These are phyloP conservation scores for Zaprionus ornatus DNA, from an alignment of 1,140 invertebrate species.

Conservation along the genomic window DNA sequence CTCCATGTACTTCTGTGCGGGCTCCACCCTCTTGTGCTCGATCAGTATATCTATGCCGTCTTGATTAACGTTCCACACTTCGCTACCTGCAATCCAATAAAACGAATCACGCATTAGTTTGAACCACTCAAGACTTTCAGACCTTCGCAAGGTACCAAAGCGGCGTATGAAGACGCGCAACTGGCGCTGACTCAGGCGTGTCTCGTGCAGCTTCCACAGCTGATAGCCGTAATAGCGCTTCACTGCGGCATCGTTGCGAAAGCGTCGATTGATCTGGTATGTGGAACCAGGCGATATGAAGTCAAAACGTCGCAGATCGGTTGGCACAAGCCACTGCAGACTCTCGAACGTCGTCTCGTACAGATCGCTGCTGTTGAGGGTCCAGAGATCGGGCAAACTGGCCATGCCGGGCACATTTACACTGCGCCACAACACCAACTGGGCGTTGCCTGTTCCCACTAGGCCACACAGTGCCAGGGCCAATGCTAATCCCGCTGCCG, in stretches of 20 bases:
- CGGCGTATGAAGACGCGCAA: conserved; percentile 53
- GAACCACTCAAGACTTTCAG: background rate
- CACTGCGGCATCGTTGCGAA: conserved; percentile 61
- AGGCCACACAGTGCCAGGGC: background rate
- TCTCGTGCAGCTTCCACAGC: conserved; percentile 78
- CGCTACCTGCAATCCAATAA: conserved; percentile 57
- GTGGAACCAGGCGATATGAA: conserved; percentile 69
- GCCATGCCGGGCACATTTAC: conserved; percentile 52
- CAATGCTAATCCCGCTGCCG: background rate
- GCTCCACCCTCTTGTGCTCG: conserved; percentile 85
- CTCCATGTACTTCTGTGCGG: conserved; percentile 85
- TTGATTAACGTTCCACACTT: conserved; percentile 82
- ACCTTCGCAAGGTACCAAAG: conserved; percentile 58
- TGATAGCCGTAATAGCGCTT: conserved; percentile 67
- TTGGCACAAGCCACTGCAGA: conserved; percentile 72
- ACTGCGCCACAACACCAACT: conserved; percentile 61
- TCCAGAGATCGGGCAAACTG: conserved; percentile 47
- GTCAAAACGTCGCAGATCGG: conserved; percentile 68
- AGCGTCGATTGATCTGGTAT: conserved; percentile 77
- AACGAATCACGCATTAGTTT: background rate
- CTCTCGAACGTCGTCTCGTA: conserved; percentile 73
- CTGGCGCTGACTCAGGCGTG: conserved; percentile 41
- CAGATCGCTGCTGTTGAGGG: conserved; percentile 62
- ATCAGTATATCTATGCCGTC: conserved; percentile 85
- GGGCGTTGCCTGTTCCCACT: background rate